Conservation (phyloP, 2,888 invertebrate genomes). For the Hirtodrosophila confusa region DNA sequence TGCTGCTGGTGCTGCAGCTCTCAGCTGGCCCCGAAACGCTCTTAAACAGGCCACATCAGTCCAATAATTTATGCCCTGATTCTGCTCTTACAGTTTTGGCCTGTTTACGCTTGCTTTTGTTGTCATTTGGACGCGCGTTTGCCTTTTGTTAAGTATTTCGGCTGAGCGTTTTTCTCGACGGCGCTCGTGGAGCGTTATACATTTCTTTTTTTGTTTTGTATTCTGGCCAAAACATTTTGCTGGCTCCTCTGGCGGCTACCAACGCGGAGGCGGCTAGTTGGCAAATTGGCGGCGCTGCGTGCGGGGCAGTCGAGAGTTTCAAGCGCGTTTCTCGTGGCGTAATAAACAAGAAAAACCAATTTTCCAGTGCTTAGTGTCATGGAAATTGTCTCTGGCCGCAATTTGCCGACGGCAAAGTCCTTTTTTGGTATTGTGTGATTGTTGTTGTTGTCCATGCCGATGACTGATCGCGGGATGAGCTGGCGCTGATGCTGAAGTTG, state of each 20-base stretch:
- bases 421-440: conserved; percentile 15
- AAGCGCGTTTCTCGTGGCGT: conserved; percentile 45
- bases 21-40: conserved; percentile 33
- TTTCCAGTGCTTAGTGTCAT: conserved; percentile 37
- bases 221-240: conserved; percentile 30
- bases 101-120: conserved; percentile 30
- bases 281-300: conserved; percentile 69
- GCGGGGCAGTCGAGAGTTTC: conserved; percentile 51
- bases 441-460: conserved; percentile 17
- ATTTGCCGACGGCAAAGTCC: conserved; percentile 61
- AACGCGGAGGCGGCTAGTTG: conserved; percentile 65
- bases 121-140: conserved; percentile 37
- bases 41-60: conserved; percentile 31
- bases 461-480: conserved; percentile 25
- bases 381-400: conserved; percentile 23
- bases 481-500: conserved; percentile 48
- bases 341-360: conserved; percentile 23
- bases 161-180: conserved; percentile 64
- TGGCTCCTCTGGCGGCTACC: conserved; percentile 55
- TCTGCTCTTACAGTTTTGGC: conserved; percentile 42
- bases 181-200: conserved; percentile 54
- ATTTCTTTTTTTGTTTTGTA: conserved; percentile 12
- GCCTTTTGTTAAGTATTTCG: conserved; percentile 63
- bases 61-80: conserved; percentile 43
- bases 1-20: conserved; percentile 18